Evolutionary conservation across 2,888 invertebrate genomes (phyloP).

Genomic region (Heteromurus nitidus): DNA sequence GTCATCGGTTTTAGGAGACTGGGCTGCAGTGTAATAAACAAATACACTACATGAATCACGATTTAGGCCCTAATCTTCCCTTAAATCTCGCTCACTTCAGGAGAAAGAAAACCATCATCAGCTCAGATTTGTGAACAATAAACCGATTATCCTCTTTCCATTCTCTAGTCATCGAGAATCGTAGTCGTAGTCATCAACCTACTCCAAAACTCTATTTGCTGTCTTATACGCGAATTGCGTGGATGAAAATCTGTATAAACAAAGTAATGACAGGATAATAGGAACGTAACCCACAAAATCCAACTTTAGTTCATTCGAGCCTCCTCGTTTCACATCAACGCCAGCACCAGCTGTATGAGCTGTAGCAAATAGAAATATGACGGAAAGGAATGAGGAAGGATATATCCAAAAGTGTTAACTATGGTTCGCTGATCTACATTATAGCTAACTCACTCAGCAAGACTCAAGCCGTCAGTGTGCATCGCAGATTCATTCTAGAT

Average conservation of each 20-base stretch:
- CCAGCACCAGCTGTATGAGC: background rate
- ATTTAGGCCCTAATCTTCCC: conserved; percentile 32
- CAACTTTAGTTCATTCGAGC: background rate
- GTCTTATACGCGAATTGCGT: background rate
- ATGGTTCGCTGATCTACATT: conserved; percentile 58
- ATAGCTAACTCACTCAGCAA: conserved; percentile 11
- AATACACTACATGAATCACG: conserved; percentile 5
- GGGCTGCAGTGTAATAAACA: background rate
- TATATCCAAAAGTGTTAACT: conserved; percentile 45
- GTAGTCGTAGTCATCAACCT: too few relatives aligned
- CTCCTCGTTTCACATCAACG: too few relatives aligned
- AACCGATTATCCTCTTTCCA: conserved; percentile 49
- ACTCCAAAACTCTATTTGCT: conserved; percentile 13
- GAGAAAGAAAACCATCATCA: conserved; percentile 41
- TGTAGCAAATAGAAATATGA: conserved; percentile 6
- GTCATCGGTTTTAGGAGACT: too few relatives aligned
- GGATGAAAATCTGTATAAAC: conserved; percentile 13
- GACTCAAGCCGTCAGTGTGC: too few relatives aligned
- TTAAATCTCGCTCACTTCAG: conserved; percentile 24
- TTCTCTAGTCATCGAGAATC: too few relatives aligned
- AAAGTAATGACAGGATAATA: conserved; percentile 34
- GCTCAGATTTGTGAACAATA: conserved; percentile 40
- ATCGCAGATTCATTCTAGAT: conserved; percentile 54
- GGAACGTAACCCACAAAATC: background rate
- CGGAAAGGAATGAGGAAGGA: conserved; percentile 19